Evolutionary conservation across 2,113 vertebrate genomes (phyloP), one percentile per base, ranked within the genome.

Genomic region (Mungos mungo): DNA sequence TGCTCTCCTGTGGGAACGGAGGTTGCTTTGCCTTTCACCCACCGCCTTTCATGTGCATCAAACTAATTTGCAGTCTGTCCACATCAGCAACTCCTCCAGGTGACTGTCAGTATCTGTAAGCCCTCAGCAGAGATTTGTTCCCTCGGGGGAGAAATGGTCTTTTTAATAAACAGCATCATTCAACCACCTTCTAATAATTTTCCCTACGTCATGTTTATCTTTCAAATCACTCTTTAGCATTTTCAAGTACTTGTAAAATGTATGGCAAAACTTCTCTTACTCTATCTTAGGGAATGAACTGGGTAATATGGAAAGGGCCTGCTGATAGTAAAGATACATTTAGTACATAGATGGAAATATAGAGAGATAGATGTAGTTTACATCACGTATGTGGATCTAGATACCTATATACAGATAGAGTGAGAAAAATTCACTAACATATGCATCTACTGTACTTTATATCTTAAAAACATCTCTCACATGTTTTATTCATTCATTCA

Each of bases 131-230:
- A 54, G 25, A 83, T 15, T 82, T 79, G 57, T 68, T 35, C 68
- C 25, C 60, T 87, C 57, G 29, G 38, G 15, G 33, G 35, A 79
- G 82, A 82, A 81, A 57, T 23, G 14, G 16, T 41, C 9, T 89
- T 94, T 86, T 83, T 90, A 47, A 87, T 89, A 93, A 95, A 68
- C 12, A 95, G 71, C 11, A 69, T 25, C n/a, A 90, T 95, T 86
- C 79, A 87, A 82, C 25, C 19, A 21, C 31, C 52, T 93, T 92
- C 11, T 38, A 93, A 85, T 77, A 63, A 71, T 85, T 96, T 94
- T 88, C 21, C 52, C 82, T 83, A 81, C 2, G 45, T 74, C 31
- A 15, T 91, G 12, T 89, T 96, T 85, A 68, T 77, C 65, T 92
- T 82, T 95, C 6, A 88, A 93, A 81, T 76, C 27, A 82, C 27